Evolutionary conservation across 1,140 invertebrate genomes (phyloP), one percentile per base, ranked within the genome.

Genomic region (Phthorimaea operculella): DNA sequence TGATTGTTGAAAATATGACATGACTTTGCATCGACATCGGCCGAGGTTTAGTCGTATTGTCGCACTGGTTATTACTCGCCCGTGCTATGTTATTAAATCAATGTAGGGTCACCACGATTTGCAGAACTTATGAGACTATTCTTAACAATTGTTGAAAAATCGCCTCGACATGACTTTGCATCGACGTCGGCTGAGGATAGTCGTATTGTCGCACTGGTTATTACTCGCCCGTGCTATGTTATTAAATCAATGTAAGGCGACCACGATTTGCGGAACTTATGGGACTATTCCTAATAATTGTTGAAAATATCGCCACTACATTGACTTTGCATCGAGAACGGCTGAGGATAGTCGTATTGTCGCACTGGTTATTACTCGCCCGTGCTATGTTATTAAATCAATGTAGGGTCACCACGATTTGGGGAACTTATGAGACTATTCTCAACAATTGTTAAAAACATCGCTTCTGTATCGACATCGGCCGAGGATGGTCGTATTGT

Each of bases 71-170:
- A n/a, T 14, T 45, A n/a, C 42, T 36, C 34, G 34, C 12, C 42
- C 14, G 14, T 45, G 14, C 10, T 15, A 45, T 45, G 42, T 45
- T 45, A 45, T 45, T 45, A 45, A 45, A 45, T 45, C 42, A 45
- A 6, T 45, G 42, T 45, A 45, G 42, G 42, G 14, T n/a, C 6
- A 45, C 42, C 42, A 45, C n/a, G n/a, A n/a, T n/a, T n/a, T n/a
- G n/a, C n/a, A n/a, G n/a, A n/a, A n/a, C n/a, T n/a, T n/a, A n/a
- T n/a, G n/a, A n/a, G n/a, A n/a, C n/a, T n/a, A n/a, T n/a, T n/a
- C n/a, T 6, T 28, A 28, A 28, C 2, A 28, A 4, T 4, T 28
- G 21, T 28, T 28, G 21, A 28, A 28, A 28, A 28, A 28, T 28
- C 6, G 21, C 21, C 21, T 28, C 21, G 2, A 28, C 21, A 28